Evolutionary conservation across 2,888 invertebrate genomes (phyloP).

Genomic region (Nipponacmea schrenckii): DNA sequence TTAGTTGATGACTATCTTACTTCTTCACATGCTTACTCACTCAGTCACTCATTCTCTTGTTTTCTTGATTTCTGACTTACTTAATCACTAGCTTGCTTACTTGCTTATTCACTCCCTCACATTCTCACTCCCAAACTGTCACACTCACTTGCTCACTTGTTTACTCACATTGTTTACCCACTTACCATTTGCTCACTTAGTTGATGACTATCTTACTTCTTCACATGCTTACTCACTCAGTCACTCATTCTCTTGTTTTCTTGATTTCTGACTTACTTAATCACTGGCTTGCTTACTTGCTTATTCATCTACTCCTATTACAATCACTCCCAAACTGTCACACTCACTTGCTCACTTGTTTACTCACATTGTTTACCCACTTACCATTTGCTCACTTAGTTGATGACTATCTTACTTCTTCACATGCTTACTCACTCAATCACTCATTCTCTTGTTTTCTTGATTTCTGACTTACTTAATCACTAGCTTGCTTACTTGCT

Average conservation of each 20-base stretch:
- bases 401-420: too few species aligned
- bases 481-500: not conserved
- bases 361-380: not conserved
- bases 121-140: not conserved
- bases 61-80: not conserved
- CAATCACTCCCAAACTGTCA: not conserved
- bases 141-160: constrained; percentile 4
- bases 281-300: not conserved
- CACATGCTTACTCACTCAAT: not conserved
- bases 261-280: not conserved
- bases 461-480: not conserved
- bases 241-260: too few species aligned
- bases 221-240: not conserved
- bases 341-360: constrained; percentile 5
- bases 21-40: not conserved
- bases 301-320: not conserved
- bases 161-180: not conserved
- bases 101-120: not conserved
- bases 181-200: not conserved
- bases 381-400: not conserved
- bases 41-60: not conserved
- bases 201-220: not conserved
- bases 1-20: not conserved
- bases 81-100: not conserved
- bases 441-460: too few species aligned